Conservation (phyloP, 2,797 vertebrate genomes). For the Trematomus bernacchii region DNA sequence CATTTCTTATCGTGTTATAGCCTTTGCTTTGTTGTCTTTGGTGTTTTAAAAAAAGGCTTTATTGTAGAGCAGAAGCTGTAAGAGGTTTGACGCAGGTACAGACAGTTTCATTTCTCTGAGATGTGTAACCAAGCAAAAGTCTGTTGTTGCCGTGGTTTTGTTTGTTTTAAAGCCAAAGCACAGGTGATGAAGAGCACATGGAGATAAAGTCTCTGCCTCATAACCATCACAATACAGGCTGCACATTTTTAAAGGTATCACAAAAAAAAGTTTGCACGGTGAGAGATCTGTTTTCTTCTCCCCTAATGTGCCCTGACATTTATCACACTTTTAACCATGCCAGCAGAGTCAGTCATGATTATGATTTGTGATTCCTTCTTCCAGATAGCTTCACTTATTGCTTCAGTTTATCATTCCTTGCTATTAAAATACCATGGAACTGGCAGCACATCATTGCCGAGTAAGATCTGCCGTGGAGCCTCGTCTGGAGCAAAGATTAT, state of each 20-base stretch:
- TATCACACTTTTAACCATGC: constrained; percentile 21
- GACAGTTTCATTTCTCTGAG: constrained; percentile 21
- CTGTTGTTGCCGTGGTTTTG: constrained; percentile 49
- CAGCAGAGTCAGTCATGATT: constrained; percentile 7
- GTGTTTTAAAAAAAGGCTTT: background rate
- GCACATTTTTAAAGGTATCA: background rate
- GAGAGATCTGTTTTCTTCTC: constrained; percentile 30
- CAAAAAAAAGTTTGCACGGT: constrained; percentile 10
- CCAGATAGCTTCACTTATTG: constrained; percentile 15
- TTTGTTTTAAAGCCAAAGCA: constrained; percentile 66
- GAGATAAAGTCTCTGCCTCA: constrained; percentile 32
- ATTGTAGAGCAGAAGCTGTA: constrained; percentile 15
- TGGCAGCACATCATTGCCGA: constrained; percentile 39
- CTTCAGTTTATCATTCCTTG: constrained; percentile 31
- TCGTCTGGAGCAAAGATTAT: background rate
- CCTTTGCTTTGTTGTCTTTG: background rate
- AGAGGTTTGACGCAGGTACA: constrained; percentile 33
- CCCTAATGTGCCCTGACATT: background rate
- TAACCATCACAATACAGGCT: constrained; percentile 21
- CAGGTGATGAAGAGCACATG: constrained; percentile 79
- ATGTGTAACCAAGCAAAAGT: constrained; percentile 40
- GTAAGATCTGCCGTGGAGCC: constrained; percentile 12
- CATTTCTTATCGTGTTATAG: background rate
- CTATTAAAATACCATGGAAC: constrained; percentile 43
- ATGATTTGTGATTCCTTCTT: constrained; percentile 33